Percentiles rank a stretch among this genome's conserved stretches.
Conservation (phyloP, 2,888 invertebrate genomes). For the Uropetala carovei region DNA sequence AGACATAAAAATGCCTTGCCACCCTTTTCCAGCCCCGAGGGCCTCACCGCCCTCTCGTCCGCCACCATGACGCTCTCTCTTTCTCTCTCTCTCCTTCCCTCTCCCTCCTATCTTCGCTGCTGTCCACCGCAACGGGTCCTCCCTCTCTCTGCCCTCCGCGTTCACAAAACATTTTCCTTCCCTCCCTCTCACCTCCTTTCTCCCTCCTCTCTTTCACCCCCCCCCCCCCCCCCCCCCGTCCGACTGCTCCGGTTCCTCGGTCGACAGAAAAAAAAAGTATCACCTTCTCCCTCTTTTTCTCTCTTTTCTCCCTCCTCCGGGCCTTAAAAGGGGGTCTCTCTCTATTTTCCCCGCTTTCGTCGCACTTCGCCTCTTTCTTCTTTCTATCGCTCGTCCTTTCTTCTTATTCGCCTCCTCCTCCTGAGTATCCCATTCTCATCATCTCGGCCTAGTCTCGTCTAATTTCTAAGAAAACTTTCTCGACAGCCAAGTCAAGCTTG, state of each 20-base stretch:
- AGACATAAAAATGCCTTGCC: constrained; percentile 55
- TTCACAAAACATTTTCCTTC: background rate
- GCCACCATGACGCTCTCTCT: too few species aligned
- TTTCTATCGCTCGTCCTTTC: background rate
- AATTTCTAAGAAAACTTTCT: background rate
- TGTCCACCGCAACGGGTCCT: constrained; percentile 2
- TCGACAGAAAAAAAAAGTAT: constrained; percentile 49
- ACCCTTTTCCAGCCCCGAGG: constrained; percentile 17
- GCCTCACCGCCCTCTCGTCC: background rate
- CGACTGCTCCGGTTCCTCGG: background rate
- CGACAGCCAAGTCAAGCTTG: background rate
- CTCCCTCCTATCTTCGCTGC: background rate
- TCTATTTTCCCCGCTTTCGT: background rate
- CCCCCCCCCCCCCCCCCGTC: background rate
- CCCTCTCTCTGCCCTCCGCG: background rate
- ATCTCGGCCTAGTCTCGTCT: constrained; percentile 27
- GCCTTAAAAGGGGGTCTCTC: background rate
- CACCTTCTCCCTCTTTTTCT: constrained; percentile 27
- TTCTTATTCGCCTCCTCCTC: background rate
- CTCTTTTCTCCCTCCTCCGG: background rate
- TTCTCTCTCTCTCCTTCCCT: background rate
- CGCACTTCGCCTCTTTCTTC: background rate
- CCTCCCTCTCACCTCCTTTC: background rate
- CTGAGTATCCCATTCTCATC: background rate
- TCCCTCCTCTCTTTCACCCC: background rate